A percentile compares a stretch with the other conserved stretches of the same genome.
These are phyloP conservation scores for Diorhabda carinulata DNA, from an alignment of 1,140 invertebrate genomes.

Conservation along the genomic window DNA sequence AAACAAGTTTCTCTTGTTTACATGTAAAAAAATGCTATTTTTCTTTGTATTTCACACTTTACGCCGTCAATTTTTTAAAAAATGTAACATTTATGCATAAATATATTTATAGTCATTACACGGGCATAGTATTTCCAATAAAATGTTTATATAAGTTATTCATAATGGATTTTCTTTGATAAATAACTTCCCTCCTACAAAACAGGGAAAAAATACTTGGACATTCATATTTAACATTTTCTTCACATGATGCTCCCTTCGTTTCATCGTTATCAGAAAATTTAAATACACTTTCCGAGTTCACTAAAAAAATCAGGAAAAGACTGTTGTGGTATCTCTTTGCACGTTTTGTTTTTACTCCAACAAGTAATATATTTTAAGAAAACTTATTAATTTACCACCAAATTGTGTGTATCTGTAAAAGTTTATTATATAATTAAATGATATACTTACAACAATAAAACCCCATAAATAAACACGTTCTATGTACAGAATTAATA, in stretches of 20 bases:
- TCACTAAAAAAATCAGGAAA: conserved; percentile 50
- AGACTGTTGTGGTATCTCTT: too few relatives aligned
- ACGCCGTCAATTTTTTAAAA: too few relatives aligned
- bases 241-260: conserved; percentile 54
- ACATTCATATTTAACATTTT: conserved; percentile 62
- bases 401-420: not conserved
- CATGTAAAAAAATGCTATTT: too few relatives aligned
- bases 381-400: too few relatives aligned
- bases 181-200: conserved; percentile 58
- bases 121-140: conserved; percentile 13
- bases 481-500: conserved; percentile 60
- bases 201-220: conserved; percentile 54
- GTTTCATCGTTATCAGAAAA: conserved; percentile 46
- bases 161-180: conserved; percentile 60
- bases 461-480: conserved; percentile 57
- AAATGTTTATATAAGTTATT: conserved; percentile 56
- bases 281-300: conserved; percentile 56
- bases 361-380: too few relatives aligned
- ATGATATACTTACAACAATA: conserved; percentile 57
- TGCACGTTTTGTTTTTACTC: too few relatives aligned
- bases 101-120: too few relatives aligned
- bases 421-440: conserved; percentile 6
- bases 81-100: too few relatives aligned
- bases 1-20: too few relatives aligned
- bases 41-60: too few relatives aligned